Evolutionary conservation across 2,888 invertebrate species (phyloP).

Genomic region (Clusia tigrina): DNA sequence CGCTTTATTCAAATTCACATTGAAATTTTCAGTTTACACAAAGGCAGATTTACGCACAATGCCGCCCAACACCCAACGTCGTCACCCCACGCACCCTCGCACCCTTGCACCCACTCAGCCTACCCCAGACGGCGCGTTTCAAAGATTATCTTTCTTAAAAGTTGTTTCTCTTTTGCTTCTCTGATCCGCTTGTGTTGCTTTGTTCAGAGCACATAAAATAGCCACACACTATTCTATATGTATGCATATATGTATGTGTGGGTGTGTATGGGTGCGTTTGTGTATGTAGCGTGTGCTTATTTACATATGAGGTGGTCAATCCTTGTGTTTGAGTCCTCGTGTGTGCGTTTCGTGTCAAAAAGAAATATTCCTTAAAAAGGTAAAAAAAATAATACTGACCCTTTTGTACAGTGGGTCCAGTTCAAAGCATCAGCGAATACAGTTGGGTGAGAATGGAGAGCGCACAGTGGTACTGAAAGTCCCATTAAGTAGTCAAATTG

Average conservation of each 20-base stretch:
- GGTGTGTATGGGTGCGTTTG: background rate
- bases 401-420: too few species aligned
- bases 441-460: background rate
- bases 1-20: too few species aligned
- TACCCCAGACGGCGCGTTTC: too few species aligned
- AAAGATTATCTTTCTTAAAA: background rate
- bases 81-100: background rate
- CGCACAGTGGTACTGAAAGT: background rate
- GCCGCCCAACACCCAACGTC: background rate
- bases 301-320: background rate
- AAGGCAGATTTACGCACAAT: too few species aligned
- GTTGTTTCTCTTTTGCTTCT: background rate
- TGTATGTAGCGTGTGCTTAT: background rate
- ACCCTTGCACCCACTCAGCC: too few species aligned
- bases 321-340: slow-evolving; percentile 17
- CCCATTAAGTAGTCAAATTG: background rate
- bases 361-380: slow-evolving; percentile 47
- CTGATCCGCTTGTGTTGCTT: background rate
- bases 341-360: slow-evolving; percentile 44
- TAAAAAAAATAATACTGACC: slow-evolving; percentile 13
- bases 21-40: slow-evolving; percentile 7
- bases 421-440: background rate
- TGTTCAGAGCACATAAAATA: too few species aligned
- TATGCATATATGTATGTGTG: background rate
- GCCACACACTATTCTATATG: background rate